These are phyloP conservation scores for Calycopis cecrops DNA, from an alignment of 1,140 invertebrate genomes.

Conservation along the genomic window DNA sequence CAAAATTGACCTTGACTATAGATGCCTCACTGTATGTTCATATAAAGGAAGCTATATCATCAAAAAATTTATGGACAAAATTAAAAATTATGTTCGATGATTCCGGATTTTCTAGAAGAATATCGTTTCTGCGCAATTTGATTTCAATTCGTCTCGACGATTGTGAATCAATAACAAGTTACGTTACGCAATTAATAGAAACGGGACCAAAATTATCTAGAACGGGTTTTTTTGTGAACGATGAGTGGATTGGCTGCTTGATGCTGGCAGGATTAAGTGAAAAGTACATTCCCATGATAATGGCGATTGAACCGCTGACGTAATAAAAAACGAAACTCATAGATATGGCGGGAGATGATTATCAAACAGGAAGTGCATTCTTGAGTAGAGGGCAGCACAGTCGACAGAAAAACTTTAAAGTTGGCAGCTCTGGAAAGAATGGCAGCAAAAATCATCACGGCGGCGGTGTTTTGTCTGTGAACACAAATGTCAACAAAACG, in stretches of 20 bases:
- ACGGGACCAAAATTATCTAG: not conserved
- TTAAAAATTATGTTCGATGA: not conserved
- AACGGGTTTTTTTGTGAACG: not conserved
- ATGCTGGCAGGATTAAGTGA: not conserved
- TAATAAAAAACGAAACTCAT: not conserved
- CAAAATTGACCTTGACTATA: constrained; percentile 4
- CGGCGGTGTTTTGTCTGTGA: not conserved
- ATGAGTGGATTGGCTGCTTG: not conserved
- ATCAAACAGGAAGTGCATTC: not conserved
- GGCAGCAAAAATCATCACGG: too few relatives aligned
- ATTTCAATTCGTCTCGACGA: not conserved
- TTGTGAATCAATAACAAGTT: not conserved
- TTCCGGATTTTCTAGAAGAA: not conserved
- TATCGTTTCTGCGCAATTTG: not conserved
- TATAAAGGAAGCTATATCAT: not conserved
- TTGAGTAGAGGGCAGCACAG: not conserved
- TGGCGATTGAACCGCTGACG: not conserved
- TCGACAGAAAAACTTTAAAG: not conserved
- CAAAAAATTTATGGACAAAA: not conserved
- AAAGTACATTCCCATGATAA: not conserved
- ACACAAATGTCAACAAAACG: not conserved
- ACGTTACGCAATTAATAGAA: not conserved
- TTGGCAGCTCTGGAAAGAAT: not conserved
- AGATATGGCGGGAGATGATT: not conserved
- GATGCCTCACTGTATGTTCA: constrained; percentile 1